These are phyloP conservation scores for Siniperca obscura DNA, from an alignment of 2,797 vertebrate genomes.

Conservation along the genomic window DNA sequence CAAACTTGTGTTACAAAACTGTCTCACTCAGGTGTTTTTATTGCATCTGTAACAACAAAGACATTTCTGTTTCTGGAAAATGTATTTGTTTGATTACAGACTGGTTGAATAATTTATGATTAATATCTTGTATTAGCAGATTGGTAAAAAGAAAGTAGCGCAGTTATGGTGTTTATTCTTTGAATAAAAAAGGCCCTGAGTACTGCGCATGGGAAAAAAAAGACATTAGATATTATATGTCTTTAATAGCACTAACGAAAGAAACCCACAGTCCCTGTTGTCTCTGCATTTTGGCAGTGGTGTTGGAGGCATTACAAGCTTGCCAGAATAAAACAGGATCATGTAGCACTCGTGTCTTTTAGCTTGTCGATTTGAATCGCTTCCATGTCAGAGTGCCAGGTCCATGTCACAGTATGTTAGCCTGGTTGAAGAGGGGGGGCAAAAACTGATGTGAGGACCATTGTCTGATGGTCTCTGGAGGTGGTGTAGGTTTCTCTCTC, in stretches of 20 bases:
- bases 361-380: constrained; percentile 58
- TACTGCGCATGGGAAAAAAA: neutral
- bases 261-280: neutral
- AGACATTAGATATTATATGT: constrained; percentile 16
- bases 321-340: constrained; percentile 58
- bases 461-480: constrained; percentile 70
- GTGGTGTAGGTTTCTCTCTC: constrained; percentile 64
- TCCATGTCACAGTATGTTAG: constrained; percentile 71
- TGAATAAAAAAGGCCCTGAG: constrained; percentile 7
- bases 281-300: constrained; percentile 38
- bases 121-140: neutral
- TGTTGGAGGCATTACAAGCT: constrained; percentile 27
- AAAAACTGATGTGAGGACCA: constrained; percentile 64
- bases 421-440: constrained; percentile 42
- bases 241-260: constrained; percentile 12
- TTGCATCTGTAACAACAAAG: neutral
- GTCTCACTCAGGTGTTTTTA: constrained; percentile 28
- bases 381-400: constrained; percentile 69
- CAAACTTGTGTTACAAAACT: constrained; percentile 11
- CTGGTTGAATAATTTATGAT: neutral
- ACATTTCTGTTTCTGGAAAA: neutral
- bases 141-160: neutral
- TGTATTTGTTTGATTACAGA: neutral
- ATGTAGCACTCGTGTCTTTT: constrained; percentile 57
- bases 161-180: neutral